Evolutionary conservation across 1,140 invertebrate genomes (phyloP).

Genomic region (Brachionus sp.): DNA sequence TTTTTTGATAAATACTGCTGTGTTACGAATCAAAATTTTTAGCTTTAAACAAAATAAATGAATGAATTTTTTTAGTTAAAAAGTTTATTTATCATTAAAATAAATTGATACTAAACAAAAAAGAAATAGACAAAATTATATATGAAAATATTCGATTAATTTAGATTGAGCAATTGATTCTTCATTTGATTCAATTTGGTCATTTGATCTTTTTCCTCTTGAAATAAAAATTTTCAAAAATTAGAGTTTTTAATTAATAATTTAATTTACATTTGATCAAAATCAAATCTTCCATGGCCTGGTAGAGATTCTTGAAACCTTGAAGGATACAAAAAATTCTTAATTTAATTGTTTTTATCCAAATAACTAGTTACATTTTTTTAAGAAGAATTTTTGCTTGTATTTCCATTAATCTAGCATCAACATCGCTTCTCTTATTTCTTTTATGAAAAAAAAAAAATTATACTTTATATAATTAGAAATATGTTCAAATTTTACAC

Average conservation of each 20-base stretch:
- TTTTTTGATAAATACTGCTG: too few relatives aligned
- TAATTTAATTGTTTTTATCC: background rate
- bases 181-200: background rate
- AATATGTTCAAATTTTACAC: background rate
- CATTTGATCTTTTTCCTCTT: slow-evolving; percentile 1
- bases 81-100: too few relatives aligned
- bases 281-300: slow-evolving; percentile 2
- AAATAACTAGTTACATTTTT: background rate
- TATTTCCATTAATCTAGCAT: slow-evolving; percentile 6
- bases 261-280: slow-evolving; percentile 3
- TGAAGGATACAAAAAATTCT: background rate
- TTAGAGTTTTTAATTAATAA: too few relatives aligned
- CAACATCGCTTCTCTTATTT: slow-evolving; percentile 7
- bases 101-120: too few relatives aligned
- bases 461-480: background rate
- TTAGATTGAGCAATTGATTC: background rate
- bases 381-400: background rate
- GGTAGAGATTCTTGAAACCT: background rate
- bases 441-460: background rate
- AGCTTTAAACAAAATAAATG: too few relatives aligned
- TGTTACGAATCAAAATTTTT: too few relatives aligned
- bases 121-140: background rate
- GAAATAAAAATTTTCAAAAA: background rate
- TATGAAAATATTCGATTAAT: background rate
- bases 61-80: too few relatives aligned